Percentiles rank a stretch among this genome's conserved stretches.
Evolutionary conservation across 92 coral and sea anemone species (phyloP).

Genomic region (Umimayanthus chanpuru): DNA sequence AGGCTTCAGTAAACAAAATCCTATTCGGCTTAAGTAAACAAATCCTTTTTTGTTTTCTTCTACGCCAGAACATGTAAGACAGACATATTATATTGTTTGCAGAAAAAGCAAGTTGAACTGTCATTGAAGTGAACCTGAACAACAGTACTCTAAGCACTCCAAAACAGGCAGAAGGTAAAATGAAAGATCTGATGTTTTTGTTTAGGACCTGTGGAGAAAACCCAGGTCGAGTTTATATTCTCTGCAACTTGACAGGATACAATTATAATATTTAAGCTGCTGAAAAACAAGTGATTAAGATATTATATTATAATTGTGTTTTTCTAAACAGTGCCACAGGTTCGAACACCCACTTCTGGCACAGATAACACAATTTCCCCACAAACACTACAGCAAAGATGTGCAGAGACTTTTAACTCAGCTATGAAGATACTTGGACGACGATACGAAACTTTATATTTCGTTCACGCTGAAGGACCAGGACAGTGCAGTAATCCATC

Average conservation of each 20-base stretch:
- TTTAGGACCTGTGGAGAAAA: not conserved
- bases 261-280: not conserved
- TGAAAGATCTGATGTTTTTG: not conserved
- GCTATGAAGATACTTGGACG: conserved; percentile 56
- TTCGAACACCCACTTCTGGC: not conserved
- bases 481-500: no score
- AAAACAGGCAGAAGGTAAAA: conserved; percentile 21
- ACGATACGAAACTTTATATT: no score
- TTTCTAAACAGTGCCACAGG: not conserved
- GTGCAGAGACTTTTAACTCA: conserved; percentile 24
- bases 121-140: not conserved
- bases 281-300: not conserved
- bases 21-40: no score
- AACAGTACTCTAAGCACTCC: not conserved
- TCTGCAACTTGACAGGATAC: no score
- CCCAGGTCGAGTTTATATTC: no score
- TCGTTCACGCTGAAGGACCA: no score
- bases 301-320: not conserved
- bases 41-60: no score
- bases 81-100: not conserved
- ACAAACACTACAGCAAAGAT: conserved; percentile 24
- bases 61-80: no score
- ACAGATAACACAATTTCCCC: conserved; percentile 34
- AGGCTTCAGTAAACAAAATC: no score
- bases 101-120: not conserved